phyloP scores from a whole-genome alignment of 2,113 vertebrate species.

The human region DNA sequence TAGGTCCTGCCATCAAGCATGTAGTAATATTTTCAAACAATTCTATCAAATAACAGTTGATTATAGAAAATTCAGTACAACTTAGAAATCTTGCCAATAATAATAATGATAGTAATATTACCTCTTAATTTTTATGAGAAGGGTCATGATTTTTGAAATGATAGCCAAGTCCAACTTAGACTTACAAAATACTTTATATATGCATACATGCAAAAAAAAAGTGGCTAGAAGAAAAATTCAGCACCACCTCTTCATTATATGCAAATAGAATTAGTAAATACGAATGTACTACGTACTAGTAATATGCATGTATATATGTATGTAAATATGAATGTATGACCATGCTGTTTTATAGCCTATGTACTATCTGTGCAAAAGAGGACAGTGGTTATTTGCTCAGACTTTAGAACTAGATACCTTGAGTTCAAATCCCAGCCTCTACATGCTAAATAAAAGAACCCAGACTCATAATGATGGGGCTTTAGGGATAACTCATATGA shows the following conservation, averaged over 20 bases:
- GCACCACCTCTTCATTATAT: not conserved
- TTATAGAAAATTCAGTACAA: constrained; percentile 46
- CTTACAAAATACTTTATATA: constrained; percentile 13
- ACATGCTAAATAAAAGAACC: not conserved
- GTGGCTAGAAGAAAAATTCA: not conserved
- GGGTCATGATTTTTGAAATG: constrained; percentile 13
- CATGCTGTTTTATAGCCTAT: not conserved
- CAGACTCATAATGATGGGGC: not conserved
- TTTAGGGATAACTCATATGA: not conserved
- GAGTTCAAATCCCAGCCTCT: not conserved
- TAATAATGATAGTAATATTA: constrained; percentile 38
- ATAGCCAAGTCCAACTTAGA: not conserved
- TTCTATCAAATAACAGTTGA: constrained; percentile 56
- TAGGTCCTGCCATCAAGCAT: constrained; percentile 33
- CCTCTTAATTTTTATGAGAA: constrained; percentile 39
- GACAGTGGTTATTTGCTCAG: not conserved
- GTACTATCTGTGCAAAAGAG: not conserved
- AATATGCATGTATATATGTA: too few relatives aligned
- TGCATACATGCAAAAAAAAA: not conserved
- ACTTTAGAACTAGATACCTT: not conserved
- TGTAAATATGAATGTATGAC: not conserved
- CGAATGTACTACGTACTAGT: not conserved
- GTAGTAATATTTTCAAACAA: constrained; percentile 49
- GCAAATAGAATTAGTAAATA: not conserved
- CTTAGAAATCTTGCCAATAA: constrained; percentile 52